phyloP scores from a whole-genome alignment of 2,888 invertebrate species.

The Cantharis lateralis region DNA sequence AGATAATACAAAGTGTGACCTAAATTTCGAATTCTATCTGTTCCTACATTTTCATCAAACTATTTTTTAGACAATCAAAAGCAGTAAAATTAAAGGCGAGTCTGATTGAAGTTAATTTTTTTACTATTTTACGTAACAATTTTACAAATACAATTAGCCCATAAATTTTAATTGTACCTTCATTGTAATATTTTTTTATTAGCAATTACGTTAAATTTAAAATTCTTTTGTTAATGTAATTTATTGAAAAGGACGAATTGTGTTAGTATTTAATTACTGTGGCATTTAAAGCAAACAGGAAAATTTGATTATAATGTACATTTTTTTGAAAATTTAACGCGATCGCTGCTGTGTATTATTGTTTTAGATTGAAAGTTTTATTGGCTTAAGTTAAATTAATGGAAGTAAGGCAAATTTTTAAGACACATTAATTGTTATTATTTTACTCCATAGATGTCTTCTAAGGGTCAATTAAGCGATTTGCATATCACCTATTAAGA shows the following conservation, averaged over 20 bases:
- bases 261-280: neutral
- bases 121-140: neutral
- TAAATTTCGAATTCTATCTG: neutral
- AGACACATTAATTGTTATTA: neutral
- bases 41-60: neutral
- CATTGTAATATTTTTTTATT: neutral
- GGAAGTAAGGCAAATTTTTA: neutral
- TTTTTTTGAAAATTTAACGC: neutral
- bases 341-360: neutral
- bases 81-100: neutral
- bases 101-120: neutral
- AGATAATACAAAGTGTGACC: neutral
- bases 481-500: conserved; percentile 4
- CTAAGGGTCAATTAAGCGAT: neutral
- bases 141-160: neutral
- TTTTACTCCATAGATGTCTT: neutral
- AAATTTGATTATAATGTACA: too few relatives aligned
- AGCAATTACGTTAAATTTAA: neutral
- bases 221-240: neutral
- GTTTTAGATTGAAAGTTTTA: neutral
- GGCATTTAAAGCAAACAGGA: neutral
- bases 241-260: neutral
- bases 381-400: neutral
- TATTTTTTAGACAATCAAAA: neutral
- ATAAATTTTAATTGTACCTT: neutral